Percentiles rank a stretch among this genome's conserved stretches.
phyloP scores from a whole-genome alignment of 2,888 invertebrate species.

The Eupelmus urozonus region DNA sequence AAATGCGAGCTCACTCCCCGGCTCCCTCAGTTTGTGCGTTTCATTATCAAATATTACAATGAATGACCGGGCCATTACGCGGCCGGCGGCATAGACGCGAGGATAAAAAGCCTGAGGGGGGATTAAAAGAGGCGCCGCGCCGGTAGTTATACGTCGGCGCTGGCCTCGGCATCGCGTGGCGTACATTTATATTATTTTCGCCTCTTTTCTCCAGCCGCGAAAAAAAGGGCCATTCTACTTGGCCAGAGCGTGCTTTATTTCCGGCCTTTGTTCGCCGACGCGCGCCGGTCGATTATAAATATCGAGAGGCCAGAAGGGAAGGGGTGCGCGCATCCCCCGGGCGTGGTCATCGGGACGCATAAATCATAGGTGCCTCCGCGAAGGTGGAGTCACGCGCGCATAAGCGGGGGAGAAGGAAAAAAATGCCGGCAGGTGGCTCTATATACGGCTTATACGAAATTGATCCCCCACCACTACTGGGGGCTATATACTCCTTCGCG shows the following conservation, averaged over 20 bases:
- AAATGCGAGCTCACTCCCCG: no score
- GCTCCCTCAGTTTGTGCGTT: not conserved
- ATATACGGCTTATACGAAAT: not conserved
- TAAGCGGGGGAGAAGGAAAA: no score
- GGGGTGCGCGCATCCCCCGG: constrained; percentile 55
- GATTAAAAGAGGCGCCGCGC: no score
- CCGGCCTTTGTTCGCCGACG: constrained; percentile 41
- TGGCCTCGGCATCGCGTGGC: not conserved
- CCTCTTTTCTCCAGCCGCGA: not conserved
- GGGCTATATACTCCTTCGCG: not conserved
- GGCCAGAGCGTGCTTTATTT: constrained; percentile 32
- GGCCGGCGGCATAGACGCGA: not conserved
- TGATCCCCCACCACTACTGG: not conserved
- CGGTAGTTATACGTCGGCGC: not conserved
- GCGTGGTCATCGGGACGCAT: constrained; percentile 65
- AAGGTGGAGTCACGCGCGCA: not conserved
- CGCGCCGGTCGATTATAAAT: constrained; percentile 66
- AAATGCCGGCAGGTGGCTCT: not conserved
- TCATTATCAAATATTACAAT: not conserved
- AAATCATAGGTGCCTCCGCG: constrained; percentile 62
- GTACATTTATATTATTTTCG: not conserved
- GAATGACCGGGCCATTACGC: not conserved
- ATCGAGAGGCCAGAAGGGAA: constrained; percentile 61
- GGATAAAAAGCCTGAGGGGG: not conserved
- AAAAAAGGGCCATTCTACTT: not conserved